Base-by-base conservation (phyloP, 2,888 invertebrate genomes). In the Agrilus biguttatus region DNA sequence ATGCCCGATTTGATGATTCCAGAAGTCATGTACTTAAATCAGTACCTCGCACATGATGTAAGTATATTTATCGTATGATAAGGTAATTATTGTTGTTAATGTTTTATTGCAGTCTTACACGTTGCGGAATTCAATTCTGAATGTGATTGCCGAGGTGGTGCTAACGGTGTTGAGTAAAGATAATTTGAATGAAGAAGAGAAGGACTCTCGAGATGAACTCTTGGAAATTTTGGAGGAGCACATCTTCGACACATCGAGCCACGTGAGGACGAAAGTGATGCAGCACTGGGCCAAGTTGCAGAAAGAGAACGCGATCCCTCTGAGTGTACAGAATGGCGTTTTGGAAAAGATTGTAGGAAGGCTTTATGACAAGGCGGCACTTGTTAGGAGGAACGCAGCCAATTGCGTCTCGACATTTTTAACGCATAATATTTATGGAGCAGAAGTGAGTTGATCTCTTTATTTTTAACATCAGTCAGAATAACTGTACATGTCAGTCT, bases 371-470 rank as follows among this genome's bases (percentile, higher is more conserved):
- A 87, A 83, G 61, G 83, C 85, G 2, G 82, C 85, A 6, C 72
- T 77, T 43, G 95, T 93, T 0, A 73, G 95, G 28, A 93, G 90
- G 65, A 77, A 79, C 47, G 87, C 93, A 3, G 76, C 89, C 44
- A 81, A 80, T 56, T 71, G 89, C 33, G 60, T 89, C 5, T 82
- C 82, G 48, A 72, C 80, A 13, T 81, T 93, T 61, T 67, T 96
- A 35, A 80, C 86, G 61, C 76, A 79, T 50, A 95, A 96, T 69
- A 85, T 88, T 5, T 95, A 81, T 64, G 80, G 85, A n/a, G 78
- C 81, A 0, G 79, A 80, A 68, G 73, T 83, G 53, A 70, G 14
- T 36, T 2, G 14, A 13, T 36, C 36, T 13, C 3, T 17, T 17
- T 17, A 4, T 37, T 38, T 39, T 37, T 39, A 44, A n/a, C n/a